A percentile compares a stretch with the other conserved stretches of the same genome.
Evolutionary conservation across 2,888 invertebrate species (phyloP).

Genomic region (Liopterus haemorrhoidalis): DNA sequence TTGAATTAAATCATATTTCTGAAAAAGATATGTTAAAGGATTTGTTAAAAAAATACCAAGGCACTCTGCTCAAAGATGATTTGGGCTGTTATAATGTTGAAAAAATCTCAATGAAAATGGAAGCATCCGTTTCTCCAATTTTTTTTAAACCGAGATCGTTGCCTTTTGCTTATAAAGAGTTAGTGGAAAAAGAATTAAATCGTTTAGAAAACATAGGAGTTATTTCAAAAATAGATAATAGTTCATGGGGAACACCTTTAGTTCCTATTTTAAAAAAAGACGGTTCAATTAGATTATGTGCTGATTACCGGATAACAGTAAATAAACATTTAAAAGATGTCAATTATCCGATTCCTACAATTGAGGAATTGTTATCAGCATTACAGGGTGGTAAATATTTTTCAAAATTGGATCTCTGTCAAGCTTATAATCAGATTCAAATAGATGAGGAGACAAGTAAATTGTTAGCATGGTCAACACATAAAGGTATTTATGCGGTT

Average conservation of each 20-base stretch:
- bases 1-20: no score
- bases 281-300: slow-evolving; percentile 18
- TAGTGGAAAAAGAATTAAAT: no score
- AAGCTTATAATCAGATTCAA: slow-evolving; percentile 29
- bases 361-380: slow-evolving; percentile 28
- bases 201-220: no score
- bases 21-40: no score
- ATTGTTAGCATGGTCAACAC: slow-evolving; percentile 31
- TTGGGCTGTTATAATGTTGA: no score
- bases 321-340: slow-evolving; percentile 18
- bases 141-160: no score
- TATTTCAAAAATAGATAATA: no score
- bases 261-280: slow-evolving; percentile 16
- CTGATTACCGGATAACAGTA: slow-evolving; percentile 13
- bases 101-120: no score
- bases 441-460: slow-evolving; percentile 25
- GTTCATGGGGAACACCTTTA: slow-evolving; percentile 18
- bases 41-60: no score
- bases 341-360: slow-evolving; percentile 36
- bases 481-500: slow-evolving; percentile 35
- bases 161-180: no score
- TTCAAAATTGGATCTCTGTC: slow-evolving; percentile 26
- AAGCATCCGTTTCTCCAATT: no score
- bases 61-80: no score
- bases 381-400: slow-evolving; percentile 28